Evolutionary conservation across 2,888 invertebrate species (phyloP).

Genomic region (Synanthedon vespiformis): DNA sequence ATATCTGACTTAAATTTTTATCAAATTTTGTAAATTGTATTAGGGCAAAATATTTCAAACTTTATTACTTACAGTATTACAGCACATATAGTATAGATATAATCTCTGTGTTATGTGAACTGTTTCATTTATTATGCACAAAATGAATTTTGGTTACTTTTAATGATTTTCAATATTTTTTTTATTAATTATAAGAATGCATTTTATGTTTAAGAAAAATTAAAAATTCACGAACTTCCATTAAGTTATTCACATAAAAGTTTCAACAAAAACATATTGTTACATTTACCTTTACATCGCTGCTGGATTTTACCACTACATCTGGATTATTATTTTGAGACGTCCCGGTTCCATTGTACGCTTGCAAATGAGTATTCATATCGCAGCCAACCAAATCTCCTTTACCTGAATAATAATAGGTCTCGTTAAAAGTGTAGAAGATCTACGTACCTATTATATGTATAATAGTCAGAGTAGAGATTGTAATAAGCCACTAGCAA

Average conservation of each 20-base stretch:
- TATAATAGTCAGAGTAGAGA: too few relatives aligned
- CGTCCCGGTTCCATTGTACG: slow-evolving; percentile 71
- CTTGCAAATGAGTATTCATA: slow-evolving; percentile 84
- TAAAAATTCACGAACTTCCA: not conserved
- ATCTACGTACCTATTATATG: too few relatives aligned
- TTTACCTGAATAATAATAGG: slow-evolving; percentile 76
- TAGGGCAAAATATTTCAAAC: too few relatives aligned
- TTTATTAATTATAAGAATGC: not conserved
- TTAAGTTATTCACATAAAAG: slow-evolving; percentile 2
- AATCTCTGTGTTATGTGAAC: too few relatives aligned
- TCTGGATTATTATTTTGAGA: slow-evolving; percentile 75
- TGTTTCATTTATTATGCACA: too few relatives aligned
- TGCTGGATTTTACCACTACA: slow-evolving; percentile 91
- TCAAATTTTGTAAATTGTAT: too few relatives aligned
- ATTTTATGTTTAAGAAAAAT: not conserved
- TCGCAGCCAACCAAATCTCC: slow-evolving; percentile 96
- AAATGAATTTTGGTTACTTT: not conserved
- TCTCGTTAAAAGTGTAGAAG: not conserved
- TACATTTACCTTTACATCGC: slow-evolving; percentile 82
- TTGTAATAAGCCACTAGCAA: too few relatives aligned
- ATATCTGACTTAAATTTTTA: too few relatives aligned
- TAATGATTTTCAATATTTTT: slow-evolving; percentile 1
- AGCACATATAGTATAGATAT: too few relatives aligned
- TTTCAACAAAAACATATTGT: too few relatives aligned
- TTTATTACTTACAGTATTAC: too few relatives aligned